Conservation (phyloP, 92 coral and sea anemone genomes). For the Umimayanthus kanabou region DNA sequence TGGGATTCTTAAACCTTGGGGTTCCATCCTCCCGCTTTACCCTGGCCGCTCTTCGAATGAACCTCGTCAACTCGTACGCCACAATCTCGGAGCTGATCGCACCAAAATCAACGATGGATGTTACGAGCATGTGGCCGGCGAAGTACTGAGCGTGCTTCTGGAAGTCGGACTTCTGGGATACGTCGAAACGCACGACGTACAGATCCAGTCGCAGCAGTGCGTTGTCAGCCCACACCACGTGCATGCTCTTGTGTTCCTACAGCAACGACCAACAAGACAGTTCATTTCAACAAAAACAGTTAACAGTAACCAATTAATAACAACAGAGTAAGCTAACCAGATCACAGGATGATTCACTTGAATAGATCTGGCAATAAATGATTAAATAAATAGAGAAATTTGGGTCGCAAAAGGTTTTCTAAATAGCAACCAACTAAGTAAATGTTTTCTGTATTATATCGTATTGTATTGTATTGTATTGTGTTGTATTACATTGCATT, state of each 20-base stretch:
- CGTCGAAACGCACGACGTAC: slow-evolving; percentile 8
- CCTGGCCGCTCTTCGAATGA: background rate
- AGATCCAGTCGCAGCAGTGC: slow-evolving; percentile 16
- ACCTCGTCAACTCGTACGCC: slow-evolving; percentile 12
- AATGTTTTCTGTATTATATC: background rate
- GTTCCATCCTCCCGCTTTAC: background rate
- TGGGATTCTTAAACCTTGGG: background rate
- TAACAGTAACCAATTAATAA: no score
- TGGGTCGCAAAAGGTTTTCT: no score
- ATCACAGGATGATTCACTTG: no score
- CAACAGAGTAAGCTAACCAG: no score
- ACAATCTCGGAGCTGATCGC: slow-evolving; percentile 7
- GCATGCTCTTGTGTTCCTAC: slow-evolving; percentile 39
- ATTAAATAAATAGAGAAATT: no score
- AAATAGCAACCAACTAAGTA: no score
- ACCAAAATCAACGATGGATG: slow-evolving; percentile 19
- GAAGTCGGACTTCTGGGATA: slow-evolving; percentile 15
- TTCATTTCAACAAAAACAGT: no score
- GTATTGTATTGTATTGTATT: no score
- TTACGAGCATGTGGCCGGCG: slow-evolving; percentile 19
- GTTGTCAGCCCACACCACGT: slow-evolving; percentile 31
- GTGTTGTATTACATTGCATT: no score
- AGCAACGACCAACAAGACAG: background rate
- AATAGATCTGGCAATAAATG: no score
- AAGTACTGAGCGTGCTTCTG: slow-evolving; percentile 18